Percentiles rank a stretch among this genome's conserved stretches.
Conservation (phyloP, 2,888 invertebrate genomes). For the Tetragonula carbonaria region DNA sequence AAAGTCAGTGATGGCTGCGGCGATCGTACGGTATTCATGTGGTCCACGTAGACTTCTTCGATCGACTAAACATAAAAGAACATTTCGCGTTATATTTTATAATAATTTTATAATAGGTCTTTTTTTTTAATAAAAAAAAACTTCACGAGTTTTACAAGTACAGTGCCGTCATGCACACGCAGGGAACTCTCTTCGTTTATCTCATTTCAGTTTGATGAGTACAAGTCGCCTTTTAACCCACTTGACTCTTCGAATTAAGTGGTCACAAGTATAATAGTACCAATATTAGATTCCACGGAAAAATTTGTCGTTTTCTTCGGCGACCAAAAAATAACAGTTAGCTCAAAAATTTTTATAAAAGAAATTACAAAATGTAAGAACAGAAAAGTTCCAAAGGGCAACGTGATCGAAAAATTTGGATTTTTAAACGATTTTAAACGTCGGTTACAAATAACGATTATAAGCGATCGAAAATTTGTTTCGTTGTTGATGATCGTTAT, state of each 20-base stretch:
- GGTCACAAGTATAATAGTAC: neutral
- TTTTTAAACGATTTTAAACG: too few species aligned
- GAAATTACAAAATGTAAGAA: too few species aligned
- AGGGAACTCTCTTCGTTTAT: neutral
- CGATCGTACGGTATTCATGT: conserved; percentile 95
- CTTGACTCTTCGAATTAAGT: neutral
- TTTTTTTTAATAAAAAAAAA: neutral
- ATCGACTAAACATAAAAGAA: conserved; percentile 89
- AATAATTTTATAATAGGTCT: too few species aligned
- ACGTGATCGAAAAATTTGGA: too few species aligned
- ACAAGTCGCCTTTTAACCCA: neutral
- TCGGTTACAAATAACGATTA: too few species aligned
- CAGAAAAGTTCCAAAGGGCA: too few species aligned
- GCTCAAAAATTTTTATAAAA: neutral
- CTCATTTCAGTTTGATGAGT: neutral
- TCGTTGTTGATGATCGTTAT: too few species aligned
- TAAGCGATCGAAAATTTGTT: too few species aligned
- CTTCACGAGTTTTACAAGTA: neutral
- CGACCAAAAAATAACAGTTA: neutral
- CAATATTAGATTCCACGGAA: neutral
- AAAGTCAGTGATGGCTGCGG: conserved; percentile 96
- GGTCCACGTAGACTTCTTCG: conserved; percentile 98
- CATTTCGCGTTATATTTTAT: conserved; percentile 24
- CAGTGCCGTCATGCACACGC: neutral
- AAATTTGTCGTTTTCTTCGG: neutral